These are phyloP conservation scores for Zosterops hypoxanthus DNA, from an alignment of 2,113 vertebrate species.

Conservation along the genomic window DNA sequence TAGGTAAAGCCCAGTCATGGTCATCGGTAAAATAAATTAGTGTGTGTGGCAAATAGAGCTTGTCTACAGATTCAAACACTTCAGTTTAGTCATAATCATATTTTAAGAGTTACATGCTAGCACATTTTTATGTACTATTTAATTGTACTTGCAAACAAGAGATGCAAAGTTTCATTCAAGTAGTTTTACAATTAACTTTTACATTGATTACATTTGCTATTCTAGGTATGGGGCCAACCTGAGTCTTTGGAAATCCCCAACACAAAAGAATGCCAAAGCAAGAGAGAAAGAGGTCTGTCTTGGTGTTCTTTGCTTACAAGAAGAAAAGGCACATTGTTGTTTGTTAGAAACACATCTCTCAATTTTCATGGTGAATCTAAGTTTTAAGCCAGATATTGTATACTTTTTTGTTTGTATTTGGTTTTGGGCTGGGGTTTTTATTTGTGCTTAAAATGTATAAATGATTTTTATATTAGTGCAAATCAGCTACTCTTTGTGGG, in stretches of 20 bases:
- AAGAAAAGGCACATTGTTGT: not conserved
- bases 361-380: not conserved
- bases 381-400: not conserved
- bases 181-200: conserved; percentile 45
- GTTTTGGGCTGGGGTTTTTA: not conserved
- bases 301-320: not conserved
- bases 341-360: not conserved
- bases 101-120: not conserved
- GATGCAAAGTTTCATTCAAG: conserved; percentile 29
- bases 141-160: conserved; percentile 61
- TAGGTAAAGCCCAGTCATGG: conserved; percentile 61
- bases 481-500: not conserved
- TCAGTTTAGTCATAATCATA: not conserved
- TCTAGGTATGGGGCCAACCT: conserved; percentile 1
- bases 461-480: not conserved
- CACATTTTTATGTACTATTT: conserved; percentile 40
- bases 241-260: conserved; percentile 1
- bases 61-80: conserved; percentile 25
- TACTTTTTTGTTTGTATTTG: not conserved
- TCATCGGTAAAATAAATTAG: conserved; percentile 1
- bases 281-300: not conserved
- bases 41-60: not conserved
- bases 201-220: conserved; percentile 36
- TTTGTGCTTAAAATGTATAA: not conserved
- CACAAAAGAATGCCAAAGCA: not conserved